These are phyloP conservation scores for Crenichthys baileyi DNA, from an alignment of 2,797 vertebrate genomes.

Conservation along the genomic window DNA sequence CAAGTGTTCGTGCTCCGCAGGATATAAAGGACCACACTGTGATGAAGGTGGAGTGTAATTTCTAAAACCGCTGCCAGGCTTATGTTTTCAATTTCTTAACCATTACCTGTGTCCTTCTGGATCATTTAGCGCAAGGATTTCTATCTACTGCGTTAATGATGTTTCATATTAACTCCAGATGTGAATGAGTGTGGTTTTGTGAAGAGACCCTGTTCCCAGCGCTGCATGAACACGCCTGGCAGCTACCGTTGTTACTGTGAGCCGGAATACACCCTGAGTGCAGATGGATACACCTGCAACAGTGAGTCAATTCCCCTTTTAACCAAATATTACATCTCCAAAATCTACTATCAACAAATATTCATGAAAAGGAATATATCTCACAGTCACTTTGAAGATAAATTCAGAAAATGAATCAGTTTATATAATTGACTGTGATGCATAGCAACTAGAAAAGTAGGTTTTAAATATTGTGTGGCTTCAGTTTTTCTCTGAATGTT, in stretches of 20 bases:
- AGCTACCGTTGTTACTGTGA: slow-evolving; percentile 81
- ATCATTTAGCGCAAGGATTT: slow-evolving; percentile 54
- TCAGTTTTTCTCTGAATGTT: slow-evolving; percentile 5
- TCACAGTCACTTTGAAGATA: background rate
- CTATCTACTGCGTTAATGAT: slow-evolving; percentile 51
- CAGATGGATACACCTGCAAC: slow-evolving; percentile 75
- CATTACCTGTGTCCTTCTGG: slow-evolving; percentile 53
- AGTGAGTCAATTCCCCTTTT: slow-evolving; percentile 67
- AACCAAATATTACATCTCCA: background rate
- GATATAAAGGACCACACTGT: slow-evolving; percentile 70
- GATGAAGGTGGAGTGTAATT: slow-evolving; percentile 68
- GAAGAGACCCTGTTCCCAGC: slow-evolving; percentile 75
- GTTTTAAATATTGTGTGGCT: slow-evolving; percentile 2
- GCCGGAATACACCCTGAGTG: slow-evolving; percentile 68
- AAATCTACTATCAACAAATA: background rate
- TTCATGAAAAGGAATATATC: background rate
- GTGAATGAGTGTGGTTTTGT: slow-evolving; percentile 79
- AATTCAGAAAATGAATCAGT: background rate
- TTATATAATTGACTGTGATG: background rate
- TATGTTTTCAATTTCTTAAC: slow-evolving; percentile 50
- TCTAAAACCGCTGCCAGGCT: slow-evolving; percentile 27
- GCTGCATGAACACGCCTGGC: slow-evolving; percentile 80
- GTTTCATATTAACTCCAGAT: slow-evolving; percentile 75
- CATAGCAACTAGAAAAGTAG: background rate
- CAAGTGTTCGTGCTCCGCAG: slow-evolving; percentile 73